Conservation (phyloP, 2,113 vertebrate genomes). For the Nipponia nippon region DNA sequence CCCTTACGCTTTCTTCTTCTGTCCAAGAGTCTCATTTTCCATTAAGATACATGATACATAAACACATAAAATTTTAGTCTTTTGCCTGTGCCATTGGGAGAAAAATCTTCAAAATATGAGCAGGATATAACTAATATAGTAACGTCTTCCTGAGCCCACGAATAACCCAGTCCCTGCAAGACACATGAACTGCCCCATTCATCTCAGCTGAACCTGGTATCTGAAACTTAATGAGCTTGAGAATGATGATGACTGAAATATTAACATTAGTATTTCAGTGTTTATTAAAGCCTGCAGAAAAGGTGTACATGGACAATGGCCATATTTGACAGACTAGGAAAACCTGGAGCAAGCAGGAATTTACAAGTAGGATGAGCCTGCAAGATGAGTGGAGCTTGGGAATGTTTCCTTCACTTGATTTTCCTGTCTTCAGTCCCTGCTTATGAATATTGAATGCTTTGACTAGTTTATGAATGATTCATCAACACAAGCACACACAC, state of each 20-base stretch:
- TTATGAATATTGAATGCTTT: constrained; percentile 38
- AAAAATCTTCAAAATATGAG: not conserved
- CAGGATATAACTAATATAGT: not conserved
- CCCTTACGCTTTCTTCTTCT: constrained; percentile 6
- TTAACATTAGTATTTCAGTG: not conserved
- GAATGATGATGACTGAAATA: not conserved
- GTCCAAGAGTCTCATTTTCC: not conserved
- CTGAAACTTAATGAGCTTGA: constrained; percentile 5
- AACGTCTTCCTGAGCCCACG: not conserved
- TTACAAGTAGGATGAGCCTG: not conserved
- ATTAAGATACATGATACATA: constrained; percentile 1
- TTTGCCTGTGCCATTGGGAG: not conserved
- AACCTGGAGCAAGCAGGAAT: not conserved
- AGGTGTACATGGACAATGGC: not conserved
- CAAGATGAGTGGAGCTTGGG: not conserved
- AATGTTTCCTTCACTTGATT: not conserved
- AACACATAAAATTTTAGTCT: constrained; percentile 5
- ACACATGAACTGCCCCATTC: not conserved
- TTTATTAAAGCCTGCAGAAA: not conserved
- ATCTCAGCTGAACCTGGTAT: not conserved
- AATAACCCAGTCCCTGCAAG: not conserved
- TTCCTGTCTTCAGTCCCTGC: not conserved
- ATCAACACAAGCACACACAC: not conserved
- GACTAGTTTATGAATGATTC: constrained; percentile 36
- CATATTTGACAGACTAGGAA: not conserved